Base-by-base conservation (phyloP, 2,113 vertebrate species). In the Gallinago undulata region DNA sequence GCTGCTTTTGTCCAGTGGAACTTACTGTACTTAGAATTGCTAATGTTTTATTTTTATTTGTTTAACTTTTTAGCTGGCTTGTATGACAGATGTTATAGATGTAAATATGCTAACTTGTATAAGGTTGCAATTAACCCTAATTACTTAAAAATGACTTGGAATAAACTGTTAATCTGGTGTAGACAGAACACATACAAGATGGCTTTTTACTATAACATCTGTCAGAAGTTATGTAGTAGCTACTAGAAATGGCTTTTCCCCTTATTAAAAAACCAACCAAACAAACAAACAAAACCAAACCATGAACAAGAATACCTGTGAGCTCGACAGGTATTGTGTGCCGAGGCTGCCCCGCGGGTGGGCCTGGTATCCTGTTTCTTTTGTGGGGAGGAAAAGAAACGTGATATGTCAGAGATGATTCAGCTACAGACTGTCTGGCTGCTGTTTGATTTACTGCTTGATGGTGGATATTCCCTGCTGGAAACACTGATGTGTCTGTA, bases 401-500 rank as follows among this genome's bases (percentile, higher is more conserved):
- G 3, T 37, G 37, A 47, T 95, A 9, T 24, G 78, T 66, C 25
- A 59, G 3, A 6, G n/a, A 7, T 13, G 48, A 31, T 60, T 80
- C 45, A 84, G 25, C 43, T 41, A 30, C 28, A 14, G 37, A 23
- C 66, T 75, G 47, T 80, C 84, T 48, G 51, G 60, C 73, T 94
- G 64, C 79, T 79, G 30, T 95, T 85, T 72, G 59, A 57, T 95
- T 70, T 77, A n/a, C 75, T 90, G 90, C 72, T 94, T 81, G 43
- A 21, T 45, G 50, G 81, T 96, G 68, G 72, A 86, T 91, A 89
- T 92, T 95, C 56, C 83, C 53, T 93, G 37, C 37, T 84, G 59
- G 90, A 90, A 90, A 83, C 85, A 94, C 69, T 94, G 94, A 86
- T 94, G 90, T 94, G 69, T 80, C 68, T 66, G 31, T 66, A 37